Evolutionary conservation across 2,113 vertebrate species (phyloP), one percentile per base, ranked within the genome.

Genomic region (Kryptolebias marmoratus): DNA sequence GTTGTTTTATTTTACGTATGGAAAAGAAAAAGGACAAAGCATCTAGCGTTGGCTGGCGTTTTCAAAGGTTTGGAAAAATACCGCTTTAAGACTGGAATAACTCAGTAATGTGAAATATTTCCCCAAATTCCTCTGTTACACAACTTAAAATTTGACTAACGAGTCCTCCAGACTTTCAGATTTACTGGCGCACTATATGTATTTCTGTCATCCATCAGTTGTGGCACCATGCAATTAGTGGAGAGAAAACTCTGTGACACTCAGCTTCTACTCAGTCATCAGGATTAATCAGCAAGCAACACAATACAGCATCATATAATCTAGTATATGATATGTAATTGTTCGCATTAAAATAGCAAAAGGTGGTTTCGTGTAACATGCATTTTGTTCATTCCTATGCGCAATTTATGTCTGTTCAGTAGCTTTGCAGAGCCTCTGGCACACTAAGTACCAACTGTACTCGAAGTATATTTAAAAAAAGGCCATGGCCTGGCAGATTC

Each of bases 121-220:
- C 49, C 48, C 42, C 30, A 5, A 82, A 77, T 71, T 47, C 12
- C 11, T 44, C 50, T 66, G 59, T 75, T 79, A 31, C 50, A 45
- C 55, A 60, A 47, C 22, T 68, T 54, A 2, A 59, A 22, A 66
- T 77, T 71, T 79, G 39, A 48, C 77, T 71, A 56, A 60, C 56
- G 48, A 45, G 56, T 75, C 45, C 39, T 71, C 60, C 64, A 77
- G 61, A 59, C 80, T 49, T 73, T 75, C 45, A 82, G 52, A 84
- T 90, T 87, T 76, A 68, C 67, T 71, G 73, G 32, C 36, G 36
- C 64, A 61, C 75, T 77, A n/a, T 67, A 80, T 88, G 76, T 90
- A 89, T 85, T 89, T 89, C 75, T 87, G 64, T 87, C 82, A 87
- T 69, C 82, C 80, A 80, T 82, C 78, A 82, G 72, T 87, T 77